Percentiles rank a stretch among this genome's conserved stretches.
phyloP scores from a whole-genome alignment of 2,797 vertebrate species.

The Telmatherina bonti region DNA sequence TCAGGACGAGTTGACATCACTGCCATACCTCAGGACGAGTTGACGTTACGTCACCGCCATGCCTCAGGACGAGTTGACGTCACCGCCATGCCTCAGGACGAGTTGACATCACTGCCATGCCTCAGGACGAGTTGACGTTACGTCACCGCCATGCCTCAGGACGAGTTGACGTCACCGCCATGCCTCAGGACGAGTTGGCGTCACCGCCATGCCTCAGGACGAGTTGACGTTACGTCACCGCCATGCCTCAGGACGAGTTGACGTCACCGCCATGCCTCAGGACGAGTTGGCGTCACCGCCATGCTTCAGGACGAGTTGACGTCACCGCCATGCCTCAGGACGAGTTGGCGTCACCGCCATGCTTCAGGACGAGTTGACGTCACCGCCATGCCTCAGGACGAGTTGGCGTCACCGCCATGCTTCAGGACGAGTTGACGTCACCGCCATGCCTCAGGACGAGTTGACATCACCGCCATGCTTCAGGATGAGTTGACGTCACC shows the following conservation, averaged over 20 bases:
- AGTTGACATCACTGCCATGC: no score
- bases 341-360: constrained; percentile 26
- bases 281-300: constrained; percentile 20
- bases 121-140: constrained; percentile 36
- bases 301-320: constrained; percentile 15
- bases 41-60: constrained; percentile 33
- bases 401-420: constrained; percentile 31
- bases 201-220: constrained; percentile 33
- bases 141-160: constrained; percentile 31
- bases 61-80: constrained; percentile 10
- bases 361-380: constrained; percentile 10
- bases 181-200: constrained; percentile 8
- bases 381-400: constrained; percentile 30
- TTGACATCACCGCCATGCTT: constrained; percentile 34
- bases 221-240: constrained; percentile 34
- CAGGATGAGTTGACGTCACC: constrained; percentile 11
- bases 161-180: constrained; percentile 24
- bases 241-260: constrained; percentile 25
- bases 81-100: constrained; percentile 32
- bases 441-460: constrained; percentile 26
- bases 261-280: constrained; percentile 32
- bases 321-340: constrained; percentile 32
- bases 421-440: constrained; percentile 9
- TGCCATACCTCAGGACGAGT: no score
- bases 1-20: no score